Conservation (phyloP, 2,797 vertebrate species). For the Lagorchestes hirsutus region DNA sequence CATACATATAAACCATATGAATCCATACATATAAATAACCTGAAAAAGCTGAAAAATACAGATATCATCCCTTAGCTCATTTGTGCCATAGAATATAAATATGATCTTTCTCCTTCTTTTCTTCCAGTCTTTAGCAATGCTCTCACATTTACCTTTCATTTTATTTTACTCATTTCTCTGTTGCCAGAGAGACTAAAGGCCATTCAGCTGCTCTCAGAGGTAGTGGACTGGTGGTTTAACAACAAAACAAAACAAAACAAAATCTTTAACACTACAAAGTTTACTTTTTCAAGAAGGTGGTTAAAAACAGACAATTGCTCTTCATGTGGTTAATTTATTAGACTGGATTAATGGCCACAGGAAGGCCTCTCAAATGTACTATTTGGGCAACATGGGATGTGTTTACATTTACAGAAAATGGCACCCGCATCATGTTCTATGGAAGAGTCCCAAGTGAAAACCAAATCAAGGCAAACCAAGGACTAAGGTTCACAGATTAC, state of each 20-base stretch:
- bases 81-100: constrained; percentile 88
- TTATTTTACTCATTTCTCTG: constrained; percentile 77
- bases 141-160: constrained; percentile 70
- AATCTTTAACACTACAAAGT: constrained; percentile 2
- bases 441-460: constrained; percentile 16
- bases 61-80: constrained; percentile 85
- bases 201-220: constrained; percentile 86
- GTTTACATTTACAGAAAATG: not conserved
- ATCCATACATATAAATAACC: constrained; percentile 54
- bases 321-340: constrained; percentile 34
- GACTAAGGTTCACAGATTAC: not conserved
- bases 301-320: constrained; percentile 6
- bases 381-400: constrained; percentile 11
- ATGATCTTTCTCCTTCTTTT: constrained; percentile 82
- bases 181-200: constrained; percentile 88
- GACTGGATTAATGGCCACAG: not conserved
- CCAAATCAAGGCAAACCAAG: constrained; percentile 27
- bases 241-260: constrained; percentile 55
- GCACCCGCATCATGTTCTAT: not conserved
- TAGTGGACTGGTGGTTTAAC: constrained; percentile 80
- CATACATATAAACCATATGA: constrained; percentile 14
- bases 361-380: not conserved
- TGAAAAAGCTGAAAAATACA: constrained; percentile 79
- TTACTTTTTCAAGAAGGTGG: not conserved
- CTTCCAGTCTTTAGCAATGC: constrained; percentile 63